phyloP scores from a whole-genome alignment of 2,113 vertebrate genomes.

The Actenoides hombroni region DNA sequence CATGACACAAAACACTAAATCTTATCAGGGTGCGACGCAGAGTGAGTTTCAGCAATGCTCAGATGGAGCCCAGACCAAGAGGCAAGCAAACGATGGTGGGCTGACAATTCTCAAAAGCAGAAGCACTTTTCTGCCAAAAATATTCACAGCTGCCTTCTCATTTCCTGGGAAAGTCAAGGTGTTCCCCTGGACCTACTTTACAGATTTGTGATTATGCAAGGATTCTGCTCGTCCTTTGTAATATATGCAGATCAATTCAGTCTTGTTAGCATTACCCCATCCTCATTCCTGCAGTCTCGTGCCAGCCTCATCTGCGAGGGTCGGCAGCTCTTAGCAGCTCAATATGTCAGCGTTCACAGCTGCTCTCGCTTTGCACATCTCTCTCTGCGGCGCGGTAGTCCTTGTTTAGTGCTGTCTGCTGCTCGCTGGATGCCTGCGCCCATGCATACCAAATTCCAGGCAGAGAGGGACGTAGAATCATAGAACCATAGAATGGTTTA shows the following conservation, averaged over 20 bases:
- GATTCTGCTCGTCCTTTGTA: background rate
- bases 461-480: background rate
- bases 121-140: background rate
- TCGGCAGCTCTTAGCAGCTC: background rate
- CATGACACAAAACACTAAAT: background rate
- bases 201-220: background rate
- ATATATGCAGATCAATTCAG: constrained; percentile 40
- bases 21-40: background rate
- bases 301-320: constrained; percentile 53
- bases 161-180: constrained; percentile 48
- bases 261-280: background rate
- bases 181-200: constrained; percentile 42
- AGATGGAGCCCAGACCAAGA: background rate
- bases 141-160: constrained; percentile 21
- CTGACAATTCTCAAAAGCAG: background rate
- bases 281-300: background rate
- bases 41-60: background rate
- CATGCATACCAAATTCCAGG: background rate
- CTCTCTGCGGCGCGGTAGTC: background rate
- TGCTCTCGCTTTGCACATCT: background rate
- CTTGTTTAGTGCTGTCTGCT: background rate
- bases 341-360: constrained; percentile 41
- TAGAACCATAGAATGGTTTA: background rate
- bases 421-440: background rate
- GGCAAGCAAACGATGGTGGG: accelerated